Evolutionary conservation across 2,113 vertebrate genomes (phyloP).

Genomic region (Pheucticus melanocephalus): DNA sequence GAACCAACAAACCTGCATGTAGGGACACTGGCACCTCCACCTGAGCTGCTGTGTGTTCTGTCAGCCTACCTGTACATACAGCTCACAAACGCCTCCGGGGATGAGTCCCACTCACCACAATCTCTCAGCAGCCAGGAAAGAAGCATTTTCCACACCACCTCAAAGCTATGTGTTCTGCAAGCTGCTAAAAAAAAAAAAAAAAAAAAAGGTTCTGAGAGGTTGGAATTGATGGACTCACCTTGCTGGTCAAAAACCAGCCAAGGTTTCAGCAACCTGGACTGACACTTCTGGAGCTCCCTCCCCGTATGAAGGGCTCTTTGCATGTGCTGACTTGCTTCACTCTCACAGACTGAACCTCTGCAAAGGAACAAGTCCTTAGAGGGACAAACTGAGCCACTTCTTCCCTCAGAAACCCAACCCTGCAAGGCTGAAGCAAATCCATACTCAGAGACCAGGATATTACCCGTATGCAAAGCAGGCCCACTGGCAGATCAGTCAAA

Average conservation of each 20-base stretch:
- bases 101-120: rapidly evolving
- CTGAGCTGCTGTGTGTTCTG: not conserved
- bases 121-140: not conserved
- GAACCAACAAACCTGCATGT: not conserved
- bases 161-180: not conserved
- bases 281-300: not conserved
- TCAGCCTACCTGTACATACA: not conserved
- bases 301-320: rapidly evolving
- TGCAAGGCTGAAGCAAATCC: not conserved
- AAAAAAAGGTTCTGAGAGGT: not conserved
- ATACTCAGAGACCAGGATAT: not conserved
- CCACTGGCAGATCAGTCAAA: not conserved
- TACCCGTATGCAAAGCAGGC: not conserved
- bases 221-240: not conserved
- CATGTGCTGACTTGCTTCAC: not conserved
- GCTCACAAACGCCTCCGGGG: rapidly evolving
- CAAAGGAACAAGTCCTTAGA: not conserved
- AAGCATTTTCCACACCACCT: not conserved
- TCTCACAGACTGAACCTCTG: not conserved
- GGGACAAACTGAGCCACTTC: not conserved
- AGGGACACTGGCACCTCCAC: not conserved
- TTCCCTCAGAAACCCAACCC: not conserved
- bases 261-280: not conserved
- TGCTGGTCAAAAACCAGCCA: not conserved
- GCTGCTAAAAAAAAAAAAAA: not conserved